Base-by-base conservation (phyloP, 2,888 invertebrate genomes). In the Parapristionchus giblindavisi region DNA sequence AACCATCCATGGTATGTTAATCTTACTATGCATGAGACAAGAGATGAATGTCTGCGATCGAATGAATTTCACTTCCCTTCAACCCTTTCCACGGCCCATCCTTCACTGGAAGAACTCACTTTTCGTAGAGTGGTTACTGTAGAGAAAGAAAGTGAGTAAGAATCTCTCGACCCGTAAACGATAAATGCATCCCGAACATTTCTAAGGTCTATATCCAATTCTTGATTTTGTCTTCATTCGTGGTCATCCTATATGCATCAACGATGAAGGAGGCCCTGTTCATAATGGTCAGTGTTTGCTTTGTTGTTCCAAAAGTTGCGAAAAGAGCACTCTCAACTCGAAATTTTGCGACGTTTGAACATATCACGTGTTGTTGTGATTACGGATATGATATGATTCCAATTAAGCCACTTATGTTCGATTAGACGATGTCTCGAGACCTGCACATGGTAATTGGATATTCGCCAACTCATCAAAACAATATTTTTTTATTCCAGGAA, bases 181-280 rank as follows among this genome's bases (percentile, higher is more conserved):
- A n/a, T 14, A 27, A n/a, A 14, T n/a, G n/a, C 48, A 29, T 24
- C 17, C 32, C 21, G 6, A 14, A 14, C 40, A 27, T 6, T 6
- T 65, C 36, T 17, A 56, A 73, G 73, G 61, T 36, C 34, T 61
- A 2, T 73, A 48, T 61, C 73, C 73, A 1, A 24, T 27, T 5
- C 17, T 73, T 17, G 73, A 73, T 38, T 60, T 73, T 17, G 51
- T 73, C n/a, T 60, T 61, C 32, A 60, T 73, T 48, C 43, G 51
- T 29, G 73, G 73, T 11, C 61, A 73, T 43, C 61, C 60, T 11
- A 36, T 38, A 6, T 3, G 48, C 40, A 52, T 29, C 40, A 71
- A 71, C 29, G 34, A 54, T 29, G 5, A 1, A 34, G 56, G 38
- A 27, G 38, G 38, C 27, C 29, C 54, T 1, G 3, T 32, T 5